Conservation (phyloP, 1,140 invertebrate genomes). For the Drosophila navojoa region DNA sequence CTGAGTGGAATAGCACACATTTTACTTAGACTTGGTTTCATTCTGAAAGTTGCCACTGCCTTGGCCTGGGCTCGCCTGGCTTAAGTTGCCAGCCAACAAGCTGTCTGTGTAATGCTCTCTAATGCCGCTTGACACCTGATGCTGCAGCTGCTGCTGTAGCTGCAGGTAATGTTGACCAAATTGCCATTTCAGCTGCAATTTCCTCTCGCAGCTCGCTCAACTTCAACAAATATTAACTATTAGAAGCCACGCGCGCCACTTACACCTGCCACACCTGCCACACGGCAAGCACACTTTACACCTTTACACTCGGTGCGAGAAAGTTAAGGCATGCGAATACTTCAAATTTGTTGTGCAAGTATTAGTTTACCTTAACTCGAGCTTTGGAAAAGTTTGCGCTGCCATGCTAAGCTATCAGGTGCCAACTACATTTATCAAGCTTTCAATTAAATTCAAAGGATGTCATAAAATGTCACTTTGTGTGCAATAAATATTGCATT, state of each 20-base stretch:
- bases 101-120: conserved; percentile 31
- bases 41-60: not conserved
- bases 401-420: not conserved
- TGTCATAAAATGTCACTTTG: too few species aligned
- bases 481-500: not conserved
- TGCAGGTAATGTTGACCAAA: conserved; percentile 7
- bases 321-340: not conserved
- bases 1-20: not conserved
- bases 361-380: not conserved
- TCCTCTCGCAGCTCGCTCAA: conserved; percentile 10
- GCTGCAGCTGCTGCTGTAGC: not conserved
- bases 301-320: conserved; percentile 9
- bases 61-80: not conserved
- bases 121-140: conserved; percentile 65
- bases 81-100: conserved; percentile 7
- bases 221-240: conserved; percentile 29
- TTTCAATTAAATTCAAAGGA: not conserved
- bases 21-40: not conserved
- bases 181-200: conserved; percentile 26
- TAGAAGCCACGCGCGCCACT: conserved; percentile 16
- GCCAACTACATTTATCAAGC: not conserved
- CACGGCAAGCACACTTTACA: conserved; percentile 1
- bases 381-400: not conserved
- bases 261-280: conserved; percentile 23
- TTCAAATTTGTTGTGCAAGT: conserved; percentile 10